These are phyloP conservation scores for Heterohyrax brucei DNA, from an alignment of 2,797 vertebrate species.

Conservation along the genomic window DNA sequence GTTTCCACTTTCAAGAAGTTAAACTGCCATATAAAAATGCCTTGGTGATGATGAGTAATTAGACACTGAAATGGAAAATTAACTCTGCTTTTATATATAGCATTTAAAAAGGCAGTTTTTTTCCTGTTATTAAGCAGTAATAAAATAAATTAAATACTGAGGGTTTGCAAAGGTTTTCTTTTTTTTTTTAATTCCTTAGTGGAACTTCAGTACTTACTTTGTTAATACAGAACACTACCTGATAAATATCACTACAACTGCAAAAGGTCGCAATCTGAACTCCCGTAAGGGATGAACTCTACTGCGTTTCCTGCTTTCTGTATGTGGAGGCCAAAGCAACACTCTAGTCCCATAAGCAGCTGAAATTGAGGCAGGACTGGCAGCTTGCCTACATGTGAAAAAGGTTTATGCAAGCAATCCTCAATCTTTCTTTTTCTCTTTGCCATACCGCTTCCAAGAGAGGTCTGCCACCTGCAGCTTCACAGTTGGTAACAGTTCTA, in stretches of 20 bases:
- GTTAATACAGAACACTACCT: not conserved
- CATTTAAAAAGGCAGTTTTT: slow-evolving; percentile 80
- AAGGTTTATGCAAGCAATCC: not conserved
- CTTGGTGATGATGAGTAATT: slow-evolving; percentile 81
- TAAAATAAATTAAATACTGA: slow-evolving; percentile 82
- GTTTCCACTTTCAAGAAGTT: slow-evolving; percentile 84
- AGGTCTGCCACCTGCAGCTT: not conserved
- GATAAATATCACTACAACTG: not conserved
- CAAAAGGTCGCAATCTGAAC: slow-evolving; percentile 1
- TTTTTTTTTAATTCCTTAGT: not conserved
- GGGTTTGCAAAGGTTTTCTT: slow-evolving; percentile 70
- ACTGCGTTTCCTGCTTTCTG: not conserved
- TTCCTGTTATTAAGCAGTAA: slow-evolving; percentile 74
- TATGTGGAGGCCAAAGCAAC: not conserved
- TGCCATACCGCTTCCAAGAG: not conserved
- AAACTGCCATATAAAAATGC: slow-evolving; percentile 84
- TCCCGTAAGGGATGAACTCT: not conserved
- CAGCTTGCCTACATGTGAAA: fast-evolving
- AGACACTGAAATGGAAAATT: slow-evolving; percentile 84
- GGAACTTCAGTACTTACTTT: slow-evolving; percentile 52
- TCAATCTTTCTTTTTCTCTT: not conserved
- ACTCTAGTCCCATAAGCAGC: not conserved
- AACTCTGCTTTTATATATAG: slow-evolving; percentile 87
- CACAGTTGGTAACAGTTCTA: fast-evolving
- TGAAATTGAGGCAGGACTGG: not conserved